Evolutionary conservation across 2,113 vertebrate species (phyloP), one percentile per base, ranked within the genome.

Genomic region (Zosterops borbonicus): DNA sequence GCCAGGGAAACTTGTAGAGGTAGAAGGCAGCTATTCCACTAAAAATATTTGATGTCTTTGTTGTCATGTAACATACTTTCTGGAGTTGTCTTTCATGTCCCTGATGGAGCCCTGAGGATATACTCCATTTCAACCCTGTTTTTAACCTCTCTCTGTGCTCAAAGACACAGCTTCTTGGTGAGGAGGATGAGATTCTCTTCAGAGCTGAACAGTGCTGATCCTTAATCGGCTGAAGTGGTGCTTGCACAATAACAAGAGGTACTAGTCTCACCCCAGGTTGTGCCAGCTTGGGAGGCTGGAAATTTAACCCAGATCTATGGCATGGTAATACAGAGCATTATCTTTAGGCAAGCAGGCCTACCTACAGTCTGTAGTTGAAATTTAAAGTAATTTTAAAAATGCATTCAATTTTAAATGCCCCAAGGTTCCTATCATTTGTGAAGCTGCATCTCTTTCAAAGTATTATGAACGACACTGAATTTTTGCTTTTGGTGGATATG

Each of bases 41-140:
- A 91, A 96, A 96, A 91, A 92, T 97, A 95, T 96, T 95, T 97
- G 95, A 97, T 96, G 88, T 97, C 95, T 97, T 96, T 96, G 95
- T 96, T 97, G 92, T 92, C 86, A 58, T 87, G 49, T 93, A 94
- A 96, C 92, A 88, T 96, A 89, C 91, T 93, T 96, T 96, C 94
- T 96, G 82, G 88, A 53, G 90, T 79, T 95, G 95, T 92, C 94
- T 97, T 97, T 97, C 95, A 97, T 97, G 97, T 97, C 52, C 60
- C 92, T 95, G 95, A 94, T 86, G 65, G 92, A 95, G 83, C 92
- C 96, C 96, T 84, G 78, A 95, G 97, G 96, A 96, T 95, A 97
- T 95, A 94, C 90, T 97, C 78, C 58, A 90, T 90, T 96, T 97
- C 94, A 96, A 63, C 95, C 73, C 92, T 91, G 75, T 89, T 96